phyloP scores from a whole-genome alignment of 37 sponge, comb jelly and placozoan species.

The Haliclona indistincta region DNA sequence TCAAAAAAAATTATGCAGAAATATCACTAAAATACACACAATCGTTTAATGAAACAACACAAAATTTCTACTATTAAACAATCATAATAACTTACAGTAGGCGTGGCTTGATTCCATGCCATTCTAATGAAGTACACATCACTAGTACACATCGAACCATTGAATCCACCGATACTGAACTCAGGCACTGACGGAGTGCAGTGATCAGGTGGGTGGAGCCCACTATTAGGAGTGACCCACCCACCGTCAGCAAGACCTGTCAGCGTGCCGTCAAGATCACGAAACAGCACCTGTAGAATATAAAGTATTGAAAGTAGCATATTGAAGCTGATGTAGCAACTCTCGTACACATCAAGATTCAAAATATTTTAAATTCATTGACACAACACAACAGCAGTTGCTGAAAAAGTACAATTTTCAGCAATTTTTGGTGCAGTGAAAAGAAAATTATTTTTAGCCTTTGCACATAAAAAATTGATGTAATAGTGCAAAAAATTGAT shows the following conservation, averaged over 20 bases:
- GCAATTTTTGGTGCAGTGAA: no score
- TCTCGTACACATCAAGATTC: no score
- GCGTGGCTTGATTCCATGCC: conserved; percentile 76
- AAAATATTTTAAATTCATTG: no score
- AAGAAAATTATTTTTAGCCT: no score
- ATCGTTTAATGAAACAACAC: no score
- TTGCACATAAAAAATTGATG: no score
- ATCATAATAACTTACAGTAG: conserved; percentile 46
- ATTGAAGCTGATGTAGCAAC: no score
- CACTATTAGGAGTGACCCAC: conserved; percentile 52
- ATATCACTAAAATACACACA: not conserved
- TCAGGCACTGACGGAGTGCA: conserved; percentile 54
- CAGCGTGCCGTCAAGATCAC: conserved; percentile 74
- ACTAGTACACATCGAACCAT: conserved; percentile 61
- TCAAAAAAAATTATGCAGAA: not conserved
- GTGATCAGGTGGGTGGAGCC: conserved; percentile 53
- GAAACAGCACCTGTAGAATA: conserved; percentile 45
- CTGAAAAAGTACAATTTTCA: no score
- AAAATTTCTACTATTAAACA: not conserved
- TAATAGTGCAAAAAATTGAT: no score
- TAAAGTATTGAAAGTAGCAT: no score
- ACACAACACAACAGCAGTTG: no score
- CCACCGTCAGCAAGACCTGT: conserved; percentile 61
- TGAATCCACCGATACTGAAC: conserved; percentile 38
- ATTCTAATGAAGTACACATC: conserved; percentile 69